These are phyloP conservation scores for Rana temporaria DNA, from an alignment of 2,113 vertebrate species.

Conservation along the genomic window DNA sequence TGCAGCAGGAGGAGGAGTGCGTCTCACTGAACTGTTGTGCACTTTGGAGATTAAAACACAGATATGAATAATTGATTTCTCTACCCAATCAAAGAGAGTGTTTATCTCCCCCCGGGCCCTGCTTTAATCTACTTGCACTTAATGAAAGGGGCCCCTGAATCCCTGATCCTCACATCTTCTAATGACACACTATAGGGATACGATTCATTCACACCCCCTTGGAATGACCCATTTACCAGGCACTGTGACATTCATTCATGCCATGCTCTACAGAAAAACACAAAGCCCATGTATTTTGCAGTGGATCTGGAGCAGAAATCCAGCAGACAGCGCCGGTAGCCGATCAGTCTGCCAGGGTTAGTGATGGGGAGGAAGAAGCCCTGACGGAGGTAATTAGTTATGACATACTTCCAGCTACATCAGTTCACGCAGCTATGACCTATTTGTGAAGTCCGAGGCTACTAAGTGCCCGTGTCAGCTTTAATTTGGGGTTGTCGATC, in stretches of 20 bases:
- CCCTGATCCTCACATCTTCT: slow-evolving; percentile 3
- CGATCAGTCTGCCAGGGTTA: not conserved
- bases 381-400: slow-evolving; percentile 52
- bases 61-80: slow-evolving; percentile 28
- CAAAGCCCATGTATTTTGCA: not conserved
- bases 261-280: not conserved
- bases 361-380: not conserved
- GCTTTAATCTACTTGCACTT: slow-evolving; percentile 20
- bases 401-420: slow-evolving; percentile 54
- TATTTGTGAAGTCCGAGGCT: slow-evolving; percentile 50
- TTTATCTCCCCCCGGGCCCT: slow-evolving; percentile 23
- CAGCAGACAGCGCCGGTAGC: not conserved
- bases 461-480: slow-evolving; percentile 38
- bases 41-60: slow-evolving; percentile 28
- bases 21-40: not conserved
- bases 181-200: not conserved
- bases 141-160: slow-evolving; percentile 22
- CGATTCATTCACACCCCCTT: not conserved
- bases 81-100: slow-evolving; percentile 33
- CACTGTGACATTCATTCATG: slow-evolving; percentile 17
- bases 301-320: not conserved
- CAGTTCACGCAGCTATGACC: slow-evolving; percentile 49
- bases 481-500: slow-evolving; percentile 37
- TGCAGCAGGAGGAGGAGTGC: not conserved
- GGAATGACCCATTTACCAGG: slow-evolving; percentile 30